A percentile compares a stretch with the other conserved stretches of the same genome.
These are phyloP conservation scores for Catocala fraxini DNA, from an alignment of 2,888 invertebrate species.

Conservation along the genomic window DNA sequence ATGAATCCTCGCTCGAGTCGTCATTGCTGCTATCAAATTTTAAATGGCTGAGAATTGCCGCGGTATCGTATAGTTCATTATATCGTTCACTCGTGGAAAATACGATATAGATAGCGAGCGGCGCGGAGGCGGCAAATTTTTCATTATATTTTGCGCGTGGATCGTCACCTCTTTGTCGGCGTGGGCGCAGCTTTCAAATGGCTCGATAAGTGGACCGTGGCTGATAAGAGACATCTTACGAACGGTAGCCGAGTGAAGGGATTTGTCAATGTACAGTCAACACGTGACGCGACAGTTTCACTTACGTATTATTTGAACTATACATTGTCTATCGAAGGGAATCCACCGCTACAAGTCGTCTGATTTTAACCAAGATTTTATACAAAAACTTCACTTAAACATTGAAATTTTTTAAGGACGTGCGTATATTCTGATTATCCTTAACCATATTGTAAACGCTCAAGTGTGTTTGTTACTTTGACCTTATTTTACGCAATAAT, in stretches of 20 bases:
- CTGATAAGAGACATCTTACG: slow-evolving; percentile 72
- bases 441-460: too few species aligned
- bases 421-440: too few species aligned
- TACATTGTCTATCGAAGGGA: too few species aligned
- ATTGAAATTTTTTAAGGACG: too few species aligned
- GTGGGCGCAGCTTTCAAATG: slow-evolving; percentile 72
- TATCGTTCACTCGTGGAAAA: slow-evolving; percentile 28
- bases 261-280: slow-evolving; percentile 84
- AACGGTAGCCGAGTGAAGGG: slow-evolving; percentile 81
- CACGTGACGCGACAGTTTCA: slow-evolving; percentile 50
- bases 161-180: slow-evolving; percentile 85
- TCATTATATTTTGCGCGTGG: slow-evolving; percentile 70
- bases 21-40: slow-evolving; percentile 35
- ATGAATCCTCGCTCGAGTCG: slow-evolving; percentile 51
- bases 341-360: too few species aligned
- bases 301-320: too few species aligned
- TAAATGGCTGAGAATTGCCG: slow-evolving; percentile 23
- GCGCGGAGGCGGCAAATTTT: slow-evolving; percentile 47
- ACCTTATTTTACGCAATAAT: too few species aligned
- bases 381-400: too few species aligned
- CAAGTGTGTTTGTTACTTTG: too few species aligned
- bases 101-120: slow-evolving; percentile 46
- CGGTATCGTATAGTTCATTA: slow-evolving; percentile 14
- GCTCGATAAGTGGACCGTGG: slow-evolving; percentile 73
- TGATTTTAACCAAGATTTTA: too few species aligned